These are phyloP conservation scores for Tachuris rubrigastra DNA, from an alignment of 2,113 vertebrate species.

Conservation along the genomic window DNA sequence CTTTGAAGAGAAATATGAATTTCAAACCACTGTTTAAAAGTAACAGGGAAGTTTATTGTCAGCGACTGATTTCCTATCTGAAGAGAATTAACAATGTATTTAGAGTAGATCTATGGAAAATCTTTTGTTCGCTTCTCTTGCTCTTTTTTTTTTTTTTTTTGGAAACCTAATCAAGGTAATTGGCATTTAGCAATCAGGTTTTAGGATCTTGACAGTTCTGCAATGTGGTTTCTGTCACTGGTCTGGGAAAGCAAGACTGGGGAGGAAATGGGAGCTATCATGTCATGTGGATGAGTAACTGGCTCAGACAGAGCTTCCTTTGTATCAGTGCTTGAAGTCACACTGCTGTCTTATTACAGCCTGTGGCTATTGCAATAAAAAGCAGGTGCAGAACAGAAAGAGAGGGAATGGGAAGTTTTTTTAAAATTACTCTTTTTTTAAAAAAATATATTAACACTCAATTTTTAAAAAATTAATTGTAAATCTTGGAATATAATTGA, in stretches of 20 bases:
- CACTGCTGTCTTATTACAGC: slow-evolving; percentile 48
- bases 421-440: not conserved
- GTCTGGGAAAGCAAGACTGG: slow-evolving; percentile 49
- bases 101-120: not conserved
- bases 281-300: slow-evolving; percentile 63
- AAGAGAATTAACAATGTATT: not conserved
- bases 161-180: slow-evolving; percentile 51
- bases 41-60: not conserved
- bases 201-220: slow-evolving; percentile 59
- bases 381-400: slow-evolving; percentile 58
- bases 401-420: not conserved
- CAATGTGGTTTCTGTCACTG: slow-evolving; percentile 58
- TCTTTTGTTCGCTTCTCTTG: not conserved
- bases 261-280: slow-evolving; percentile 67
- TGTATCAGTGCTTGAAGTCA: slow-evolving; percentile 26
- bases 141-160: not conserved
- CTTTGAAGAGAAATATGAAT: not conserved
- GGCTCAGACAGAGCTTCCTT: slow-evolving; percentile 60
- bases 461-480: not conserved
- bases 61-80: not conserved
- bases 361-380: slow-evolving; percentile 61
- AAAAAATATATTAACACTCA: not conserved
- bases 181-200: slow-evolving; percentile 54
- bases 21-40: not conserved
- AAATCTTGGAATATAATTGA: not conserved